phyloP scores from a whole-genome alignment of 2,113 vertebrate genomes.

The Petrocephalus zakoni region DNA sequence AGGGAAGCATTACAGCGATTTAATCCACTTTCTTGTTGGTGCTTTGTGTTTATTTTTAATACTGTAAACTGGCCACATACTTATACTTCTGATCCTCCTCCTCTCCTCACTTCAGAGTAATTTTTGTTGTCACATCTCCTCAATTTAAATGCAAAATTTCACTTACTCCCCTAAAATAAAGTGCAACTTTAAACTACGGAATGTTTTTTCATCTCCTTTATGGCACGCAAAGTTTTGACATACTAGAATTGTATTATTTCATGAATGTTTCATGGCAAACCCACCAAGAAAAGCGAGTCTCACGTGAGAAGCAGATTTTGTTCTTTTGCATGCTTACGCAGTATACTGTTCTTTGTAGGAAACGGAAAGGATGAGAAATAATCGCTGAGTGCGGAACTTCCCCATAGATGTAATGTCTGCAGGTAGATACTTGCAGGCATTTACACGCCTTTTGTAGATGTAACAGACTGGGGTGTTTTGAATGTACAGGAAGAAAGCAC shows the following conservation, averaged over 20 bases:
- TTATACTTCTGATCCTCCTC: neutral
- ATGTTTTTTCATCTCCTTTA: neutral
- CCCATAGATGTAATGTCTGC: neutral
- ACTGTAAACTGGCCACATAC: neutral
- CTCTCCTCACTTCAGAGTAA: neutral
- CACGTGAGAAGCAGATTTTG: neutral
- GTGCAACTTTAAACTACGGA: neutral
- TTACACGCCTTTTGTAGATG: neutral
- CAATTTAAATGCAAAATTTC: neutral
- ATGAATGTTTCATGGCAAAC: neutral
- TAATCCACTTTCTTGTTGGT: slow-evolving; percentile 4
- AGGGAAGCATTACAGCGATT: slow-evolving; percentile 13
- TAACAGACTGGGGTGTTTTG: slow-evolving; percentile 2
- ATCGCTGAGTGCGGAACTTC: neutral
- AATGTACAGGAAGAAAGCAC: slow-evolving; percentile 10
- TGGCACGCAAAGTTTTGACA: neutral
- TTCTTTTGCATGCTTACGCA: neutral
- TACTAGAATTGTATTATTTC: neutral
- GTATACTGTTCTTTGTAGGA: neutral
- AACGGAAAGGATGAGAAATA: neutral
- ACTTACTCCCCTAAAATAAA: neutral
- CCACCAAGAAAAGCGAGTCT: neutral
- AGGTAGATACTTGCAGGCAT: slow-evolving; percentile 5
- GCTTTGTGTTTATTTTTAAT: neutral
- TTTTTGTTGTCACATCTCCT: neutral